These are phyloP conservation scores for Lepisosteus oculatus DNA, from an alignment of 2,113 vertebrate species.

Conservation along the genomic window DNA sequence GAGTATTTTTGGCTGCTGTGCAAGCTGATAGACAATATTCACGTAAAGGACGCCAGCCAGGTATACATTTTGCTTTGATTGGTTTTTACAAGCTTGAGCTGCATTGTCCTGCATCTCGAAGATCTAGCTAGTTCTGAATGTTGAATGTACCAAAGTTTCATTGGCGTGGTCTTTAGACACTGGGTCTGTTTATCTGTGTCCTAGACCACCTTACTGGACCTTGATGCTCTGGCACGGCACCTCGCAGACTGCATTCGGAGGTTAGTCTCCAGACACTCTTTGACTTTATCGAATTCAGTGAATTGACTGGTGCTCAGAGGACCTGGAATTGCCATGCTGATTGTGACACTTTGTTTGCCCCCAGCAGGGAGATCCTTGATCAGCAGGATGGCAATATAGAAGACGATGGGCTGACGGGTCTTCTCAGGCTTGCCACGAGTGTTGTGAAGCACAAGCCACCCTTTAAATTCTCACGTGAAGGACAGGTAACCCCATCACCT, in stretches of 20 bases:
- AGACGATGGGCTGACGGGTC: conserved; percentile 92
- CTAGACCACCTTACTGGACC: conserved; percentile 93
- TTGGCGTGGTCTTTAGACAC: not conserved
- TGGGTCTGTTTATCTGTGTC: conserved; percentile 18
- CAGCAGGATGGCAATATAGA: conserved; percentile 92
- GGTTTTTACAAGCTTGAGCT: too few species aligned
- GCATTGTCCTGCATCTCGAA: too few species aligned
- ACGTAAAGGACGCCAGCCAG: conserved; percentile 97
- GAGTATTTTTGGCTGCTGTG: conserved; percentile 99
- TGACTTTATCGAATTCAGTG: not conserved
- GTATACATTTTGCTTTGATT: conserved; percentile 54
- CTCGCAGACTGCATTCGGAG: conserved; percentile 96
- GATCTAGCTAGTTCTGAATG: not conserved
- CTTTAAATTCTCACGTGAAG: conserved; percentile 96
- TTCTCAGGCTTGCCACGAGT: conserved; percentile 88
- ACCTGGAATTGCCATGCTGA: not conserved
- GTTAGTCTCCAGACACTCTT: conserved; percentile 55
- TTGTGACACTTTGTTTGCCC: not conserved
- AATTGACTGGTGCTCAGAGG: not conserved
- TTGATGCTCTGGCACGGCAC: conserved; percentile 92
- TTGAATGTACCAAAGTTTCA: not conserved
- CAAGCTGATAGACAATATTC: conserved; percentile 98
- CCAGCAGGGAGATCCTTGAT: conserved; percentile 93
- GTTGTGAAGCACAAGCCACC: conserved; percentile 97
- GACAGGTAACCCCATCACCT: conserved; percentile 63